Evolutionary conservation across 2,797 vertebrate genomes (phyloP), one percentile per base, ranked within the genome.

Genomic region (Mastacembelus armatus): DNA sequence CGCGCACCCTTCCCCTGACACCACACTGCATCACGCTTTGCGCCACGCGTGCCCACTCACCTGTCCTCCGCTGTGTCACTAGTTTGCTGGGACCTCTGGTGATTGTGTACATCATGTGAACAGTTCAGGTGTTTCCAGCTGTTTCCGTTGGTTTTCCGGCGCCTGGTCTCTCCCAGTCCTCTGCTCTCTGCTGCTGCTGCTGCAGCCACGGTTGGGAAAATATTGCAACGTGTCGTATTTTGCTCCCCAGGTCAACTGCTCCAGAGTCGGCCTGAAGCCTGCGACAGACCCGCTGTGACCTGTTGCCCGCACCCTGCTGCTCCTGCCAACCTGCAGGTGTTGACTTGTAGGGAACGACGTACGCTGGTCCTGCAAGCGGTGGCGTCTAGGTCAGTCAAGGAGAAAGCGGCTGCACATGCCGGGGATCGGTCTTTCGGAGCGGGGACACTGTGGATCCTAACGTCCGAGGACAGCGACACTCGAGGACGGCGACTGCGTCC

Each of bases 41-140:
- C 27, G 24, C 29, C 27, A 44, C 6, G 16, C 5, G 2, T 14
- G 0, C 39, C 16, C 58, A 48, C 85, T 73, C 78, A 97, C 96
- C 97, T 94, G 96, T 96, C 85, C 96, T 94, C 81, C 96, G 94
- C 77, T 98, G 97, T 75, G 97, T 97, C 66, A 95, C 96, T 26
- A 98, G 93, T 92, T 96, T 98, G 93, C 96, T 98, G 91, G 97
- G 96, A 83, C 97, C 96, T 91, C 95, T 92, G 64, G 92, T 96
- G 84, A 98, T 94, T 72, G 96, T 97, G 94, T 98, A 97, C 97
- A 98, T 98, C 91, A 91, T 95, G 94, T 82, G 93, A 74, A 27
- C 77, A n/a, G n/a, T n/a, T n/a, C n/a, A n/a, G n/a, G n/a, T n/a
- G n/a, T n/a, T n/a, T n/a, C n/a, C n/a, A n/a, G n/a, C n/a, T n/a